Evolutionary conservation across 1,140 invertebrate genomes (phyloP).

Genomic region (Lepidostoma basale): DNA sequence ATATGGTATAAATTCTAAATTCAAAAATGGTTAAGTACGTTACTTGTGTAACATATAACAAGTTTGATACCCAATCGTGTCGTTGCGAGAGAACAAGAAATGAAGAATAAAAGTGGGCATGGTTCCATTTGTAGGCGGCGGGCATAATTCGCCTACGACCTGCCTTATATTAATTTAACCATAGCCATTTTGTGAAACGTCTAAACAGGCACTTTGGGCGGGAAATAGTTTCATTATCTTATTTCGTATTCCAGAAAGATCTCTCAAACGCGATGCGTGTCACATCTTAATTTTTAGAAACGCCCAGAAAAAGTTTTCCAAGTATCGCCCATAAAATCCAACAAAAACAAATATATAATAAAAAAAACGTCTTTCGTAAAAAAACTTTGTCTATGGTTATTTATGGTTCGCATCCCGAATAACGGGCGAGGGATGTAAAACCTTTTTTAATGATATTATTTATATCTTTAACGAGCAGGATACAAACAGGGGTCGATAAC

Average conservation of each 20-base stretch:
- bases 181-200: background rate
- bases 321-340: slow-evolving; percentile 38
- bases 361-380: slow-evolving; percentile 41
- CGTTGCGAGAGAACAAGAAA: too few relatives aligned
- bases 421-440: background rate
- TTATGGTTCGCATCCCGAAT: slow-evolving; percentile 21
- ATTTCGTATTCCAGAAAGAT: background rate
- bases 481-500: too few relatives aligned
- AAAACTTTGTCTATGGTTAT: slow-evolving; percentile 39
- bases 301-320: slow-evolving; percentile 1
- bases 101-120: too few relatives aligned
- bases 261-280: slow-evolving; percentile 3
- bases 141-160: background rate
- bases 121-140: background rate
- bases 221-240: slow-evolving; percentile 13
- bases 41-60: too few relatives aligned
- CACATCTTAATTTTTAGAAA: slow-evolving; percentile 18
- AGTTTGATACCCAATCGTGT: too few relatives aligned
- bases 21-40: too few relatives aligned
- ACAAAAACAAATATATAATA: slow-evolving; percentile 46
- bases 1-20: too few relatives aligned
- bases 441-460: too few relatives aligned
- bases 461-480: too few relatives aligned
- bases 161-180: slow-evolving; percentile 9
- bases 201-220: slow-evolving; percentile 1